Conservation (phyloP, 2,888 invertebrate species). For the Pelosia muscerda region DNA sequence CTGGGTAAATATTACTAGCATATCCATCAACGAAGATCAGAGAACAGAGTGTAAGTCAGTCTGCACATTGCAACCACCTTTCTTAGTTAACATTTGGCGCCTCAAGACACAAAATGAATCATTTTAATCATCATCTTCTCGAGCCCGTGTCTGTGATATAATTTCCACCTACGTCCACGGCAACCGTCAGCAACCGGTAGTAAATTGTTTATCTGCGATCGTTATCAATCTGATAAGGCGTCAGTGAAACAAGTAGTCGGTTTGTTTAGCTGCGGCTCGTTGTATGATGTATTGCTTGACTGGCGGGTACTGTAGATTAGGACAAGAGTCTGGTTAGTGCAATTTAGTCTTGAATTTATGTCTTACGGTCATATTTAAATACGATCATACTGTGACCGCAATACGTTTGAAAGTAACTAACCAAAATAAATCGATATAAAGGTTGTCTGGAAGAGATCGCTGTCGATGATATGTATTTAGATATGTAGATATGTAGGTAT, state of each 20-base stretch:
- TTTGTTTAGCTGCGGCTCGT: conserved; percentile 7
- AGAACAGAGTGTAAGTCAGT: neutral
- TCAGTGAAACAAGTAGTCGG: conserved; percentile 10
- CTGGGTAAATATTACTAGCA: too few relatives aligned
- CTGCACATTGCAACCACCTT: neutral
- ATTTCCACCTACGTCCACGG: conserved; percentile 10
- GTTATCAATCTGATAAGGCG: conserved; percentile 18
- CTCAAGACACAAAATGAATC: conserved; percentile 7
- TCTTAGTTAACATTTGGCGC: neutral
- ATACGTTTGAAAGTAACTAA: too few relatives aligned
- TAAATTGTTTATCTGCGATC: conserved; percentile 18
- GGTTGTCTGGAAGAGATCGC: too few relatives aligned
- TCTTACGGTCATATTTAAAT: neutral
- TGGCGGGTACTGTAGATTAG: neutral
- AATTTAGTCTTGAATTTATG: neutral
- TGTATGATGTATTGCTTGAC: conserved; percentile 12
- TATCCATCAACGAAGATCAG: neutral
- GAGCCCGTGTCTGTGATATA: conserved; percentile 11
- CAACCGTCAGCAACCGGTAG: conserved; percentile 6
- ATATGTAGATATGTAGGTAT: too few relatives aligned
- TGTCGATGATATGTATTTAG: too few relatives aligned
- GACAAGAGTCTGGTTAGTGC: neutral
- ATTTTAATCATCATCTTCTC: conserved; percentile 9
- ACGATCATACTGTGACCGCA: too few relatives aligned
- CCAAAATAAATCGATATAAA: too few relatives aligned